Evolutionary conservation across 2,113 vertebrate species (phyloP), one percentile per base, ranked within the genome.

Genomic region (Petroica traversi): DNA sequence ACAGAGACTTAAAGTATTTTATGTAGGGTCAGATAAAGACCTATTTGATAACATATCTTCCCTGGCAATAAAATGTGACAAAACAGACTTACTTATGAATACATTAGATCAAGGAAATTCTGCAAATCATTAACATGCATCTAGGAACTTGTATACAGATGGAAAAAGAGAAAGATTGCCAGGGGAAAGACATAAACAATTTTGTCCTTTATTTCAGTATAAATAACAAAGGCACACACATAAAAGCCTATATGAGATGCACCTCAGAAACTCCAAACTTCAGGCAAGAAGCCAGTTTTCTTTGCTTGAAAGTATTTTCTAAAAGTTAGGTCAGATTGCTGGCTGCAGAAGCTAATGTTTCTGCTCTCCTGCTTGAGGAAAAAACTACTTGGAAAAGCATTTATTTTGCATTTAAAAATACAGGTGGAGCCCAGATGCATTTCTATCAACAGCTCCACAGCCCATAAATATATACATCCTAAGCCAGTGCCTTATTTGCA

Each of bases 321-420:
- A 31, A 90, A 95, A 95, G 85, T 97, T 93, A 83, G 41, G 57
- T 67, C 62, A 68, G 41, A 52, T 48, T 52, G 43, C 46, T 67
- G 71, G 12, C 3, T 79, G 54, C 51, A 66, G 75, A 76, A 97
- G 54, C 43, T 76, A 55, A 63, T 29, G 28, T 61, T 80, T 91
- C 75, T 85, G 57, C 64, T 88, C 63, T 61, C 40, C 34, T 82
- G 28, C 34, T 46, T 54, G n/a, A 33, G 20, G 18, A 54, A 71
- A 46, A 48, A 61, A 14, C 81, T 40, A 48, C 73, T 78, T 49
- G 26, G n/a, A 38, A 36, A 82, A 93, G 61, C 85, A 62, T 88
- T 96, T 86, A 71, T 78, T 93, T 86, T 91, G 57, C 38, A 40
- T 93, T 78, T 74, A 51, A 91, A 95, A 92, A 93, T 64, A 38